These are phyloP conservation scores for Caenorhabditis sp. DNA, from an alignment of 2,888 invertebrate species.

Conservation along the genomic window DNA sequence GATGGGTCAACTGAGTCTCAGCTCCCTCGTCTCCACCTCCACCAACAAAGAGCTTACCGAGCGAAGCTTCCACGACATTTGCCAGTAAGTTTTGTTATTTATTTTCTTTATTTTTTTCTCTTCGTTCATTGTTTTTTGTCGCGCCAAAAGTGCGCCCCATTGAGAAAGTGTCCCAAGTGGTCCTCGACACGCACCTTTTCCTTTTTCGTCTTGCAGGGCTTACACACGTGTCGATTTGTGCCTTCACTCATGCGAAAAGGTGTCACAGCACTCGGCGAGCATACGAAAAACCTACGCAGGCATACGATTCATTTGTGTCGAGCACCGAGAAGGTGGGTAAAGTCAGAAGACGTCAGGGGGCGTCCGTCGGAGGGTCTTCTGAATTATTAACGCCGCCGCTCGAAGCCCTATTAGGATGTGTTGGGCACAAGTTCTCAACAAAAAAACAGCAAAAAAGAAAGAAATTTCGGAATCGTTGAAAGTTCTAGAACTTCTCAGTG, in stretches of 20 bases:
- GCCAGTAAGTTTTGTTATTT: slow-evolving; percentile 68
- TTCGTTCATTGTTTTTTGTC: slow-evolving; percentile 7
- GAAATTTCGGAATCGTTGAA: too few species aligned
- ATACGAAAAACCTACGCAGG: slow-evolving; percentile 76
- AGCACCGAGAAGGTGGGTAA: slow-evolving; percentile 70
- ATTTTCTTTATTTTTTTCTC: too few species aligned
- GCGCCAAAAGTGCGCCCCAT: background rate
- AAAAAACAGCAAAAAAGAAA: slow-evolving; percentile 1
- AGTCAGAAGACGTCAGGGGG: slow-evolving; percentile 7
- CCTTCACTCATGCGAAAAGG: slow-evolving; percentile 71
- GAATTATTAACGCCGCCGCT: slow-evolving; percentile 18
- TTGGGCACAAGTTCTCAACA: slow-evolving; percentile 13
- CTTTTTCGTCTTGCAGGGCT: slow-evolving; percentile 67
- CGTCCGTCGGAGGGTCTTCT: background rate
- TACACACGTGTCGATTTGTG: slow-evolving; percentile 73
- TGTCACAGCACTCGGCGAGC: slow-evolving; percentile 72
- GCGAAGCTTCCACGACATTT: slow-evolving; percentile 71
- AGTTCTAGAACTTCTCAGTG: too few species aligned
- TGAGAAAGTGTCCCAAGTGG: slow-evolving; percentile 26
- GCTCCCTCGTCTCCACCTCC: slow-evolving; percentile 65
- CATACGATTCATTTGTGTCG: slow-evolving; percentile 75
- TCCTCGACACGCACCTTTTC: slow-evolving; percentile 43
- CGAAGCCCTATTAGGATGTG: background rate
- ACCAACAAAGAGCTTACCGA: slow-evolving; percentile 68
- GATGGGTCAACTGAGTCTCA: slow-evolving; percentile 66